Percentiles rank a stretch among this genome's conserved stretches.
These are phyloP conservation scores for Megalonaias nervosa DNA, from an alignment of 1,140 invertebrate species.

Conservation along the genomic window DNA sequence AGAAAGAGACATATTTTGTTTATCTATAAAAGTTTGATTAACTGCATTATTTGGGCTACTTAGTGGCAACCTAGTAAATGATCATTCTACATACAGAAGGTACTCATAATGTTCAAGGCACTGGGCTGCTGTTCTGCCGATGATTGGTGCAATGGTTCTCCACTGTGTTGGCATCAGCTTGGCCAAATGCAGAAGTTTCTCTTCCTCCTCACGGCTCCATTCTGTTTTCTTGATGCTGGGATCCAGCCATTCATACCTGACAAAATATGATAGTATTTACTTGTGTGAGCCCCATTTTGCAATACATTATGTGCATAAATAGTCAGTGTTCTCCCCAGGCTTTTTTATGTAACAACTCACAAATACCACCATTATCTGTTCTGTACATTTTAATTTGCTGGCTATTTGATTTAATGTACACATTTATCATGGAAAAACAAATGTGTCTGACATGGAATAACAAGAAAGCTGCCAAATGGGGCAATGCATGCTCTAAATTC, in stretches of 20 bases:
- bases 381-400: too few species aligned
- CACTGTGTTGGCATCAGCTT: conserved; percentile 99
- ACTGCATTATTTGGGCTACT: neutral
- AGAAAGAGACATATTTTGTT: neutral
- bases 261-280: neutral
- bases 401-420: too few species aligned
- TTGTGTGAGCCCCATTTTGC: too few species aligned
- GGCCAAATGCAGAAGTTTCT: conserved; percentile 97
- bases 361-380: too few species aligned
- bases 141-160: conserved; percentile 99
- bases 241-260: conserved; percentile 96
- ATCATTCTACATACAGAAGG: conserved; percentile 82
- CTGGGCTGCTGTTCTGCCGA: conserved; percentile 98
- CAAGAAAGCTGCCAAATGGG: too few species aligned
- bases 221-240: conserved; percentile 99
- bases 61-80: neutral
- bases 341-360: too few species aligned
- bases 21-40: neutral
- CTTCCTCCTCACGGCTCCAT: conserved; percentile 99
- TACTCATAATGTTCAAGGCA: conserved; percentile 99
- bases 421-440: too few species aligned
- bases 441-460: too few species aligned
- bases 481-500: too few species aligned
- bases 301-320: too few species aligned
- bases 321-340: too few species aligned